phyloP scores from a whole-genome alignment of 2,797 vertebrate species.

The Acanthis flammea region DNA sequence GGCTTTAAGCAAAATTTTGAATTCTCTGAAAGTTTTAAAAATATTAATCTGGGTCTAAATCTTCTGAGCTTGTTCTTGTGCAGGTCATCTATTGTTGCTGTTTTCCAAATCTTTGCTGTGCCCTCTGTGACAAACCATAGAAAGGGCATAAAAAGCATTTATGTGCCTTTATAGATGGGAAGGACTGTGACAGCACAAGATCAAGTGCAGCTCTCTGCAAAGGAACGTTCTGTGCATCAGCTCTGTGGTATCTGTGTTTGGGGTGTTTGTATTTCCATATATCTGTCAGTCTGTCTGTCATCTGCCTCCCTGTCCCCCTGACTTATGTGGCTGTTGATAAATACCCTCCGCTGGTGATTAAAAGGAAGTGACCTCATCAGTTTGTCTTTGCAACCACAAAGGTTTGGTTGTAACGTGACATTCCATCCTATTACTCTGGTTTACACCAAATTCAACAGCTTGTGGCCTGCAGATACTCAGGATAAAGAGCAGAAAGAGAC shows the following conservation, averaged over 20 bases:
- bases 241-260: not conserved
- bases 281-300: conserved; percentile 64
- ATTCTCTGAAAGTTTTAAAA: not conserved
- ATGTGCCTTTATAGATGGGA: not conserved
- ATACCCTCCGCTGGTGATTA: conserved; percentile 27
- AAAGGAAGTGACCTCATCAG: conserved; percentile 77
- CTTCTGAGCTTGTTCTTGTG: not conserved
- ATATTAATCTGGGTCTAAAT: not conserved
- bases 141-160: not conserved
- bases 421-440: conserved; percentile 68
- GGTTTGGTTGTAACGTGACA: conserved; percentile 67
- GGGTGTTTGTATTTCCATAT: conserved; percentile 32
- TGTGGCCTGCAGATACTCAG: conserved; percentile 80
- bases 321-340: conserved; percentile 26
- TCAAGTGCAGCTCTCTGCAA: not conserved
- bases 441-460: conserved; percentile 76
- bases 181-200: not conserved
- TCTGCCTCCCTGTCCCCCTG: conserved; percentile 7
- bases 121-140: not conserved
- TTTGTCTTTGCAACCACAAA: conserved; percentile 70
- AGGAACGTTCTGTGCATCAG: not conserved
- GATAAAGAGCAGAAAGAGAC: conserved; percentile 70
- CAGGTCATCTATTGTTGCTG: not conserved
- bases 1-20: not conserved
- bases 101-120: not conserved